Evolutionary conservation across 2,888 invertebrate species (phyloP).

Genomic region (Eupsilia transversa): DNA sequence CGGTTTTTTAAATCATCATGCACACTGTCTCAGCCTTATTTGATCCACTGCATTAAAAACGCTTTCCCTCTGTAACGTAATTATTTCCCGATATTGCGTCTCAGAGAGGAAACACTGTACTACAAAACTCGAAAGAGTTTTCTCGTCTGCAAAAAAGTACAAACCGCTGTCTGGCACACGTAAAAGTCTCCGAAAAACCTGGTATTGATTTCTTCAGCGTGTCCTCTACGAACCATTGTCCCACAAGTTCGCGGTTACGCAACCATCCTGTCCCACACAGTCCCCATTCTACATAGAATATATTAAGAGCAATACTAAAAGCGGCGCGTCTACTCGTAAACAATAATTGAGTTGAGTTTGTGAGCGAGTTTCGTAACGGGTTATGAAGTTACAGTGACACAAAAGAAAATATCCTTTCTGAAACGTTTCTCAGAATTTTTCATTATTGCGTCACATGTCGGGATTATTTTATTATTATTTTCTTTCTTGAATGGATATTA

Average conservation of each 20-base stretch:
- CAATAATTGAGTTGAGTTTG: constrained; percentile 66
- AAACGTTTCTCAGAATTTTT: constrained; percentile 15
- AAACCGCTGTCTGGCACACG: neutral
- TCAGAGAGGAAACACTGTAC: neutral
- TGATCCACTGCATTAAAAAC: neutral
- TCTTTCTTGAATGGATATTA: neutral
- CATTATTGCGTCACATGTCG: neutral
- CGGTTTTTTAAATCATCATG: no score
- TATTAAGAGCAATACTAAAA: constrained; percentile 72
- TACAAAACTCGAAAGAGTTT: neutral
- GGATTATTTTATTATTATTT: neutral
- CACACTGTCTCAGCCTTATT: neutral
- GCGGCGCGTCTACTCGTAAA: constrained; percentile 64
- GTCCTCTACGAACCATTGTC: constrained; percentile 66
- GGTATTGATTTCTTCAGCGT: constrained; percentile 61
- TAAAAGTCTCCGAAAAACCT: constrained; percentile 40
- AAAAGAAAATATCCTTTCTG: constrained; percentile 24
- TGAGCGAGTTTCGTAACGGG: constrained; percentile 45
- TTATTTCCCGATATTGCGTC: neutral
- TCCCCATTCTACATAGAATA: constrained; percentile 61
- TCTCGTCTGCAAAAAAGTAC: neutral
- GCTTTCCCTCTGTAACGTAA: neutral
- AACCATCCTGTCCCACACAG: constrained; percentile 60
- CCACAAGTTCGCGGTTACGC: constrained; percentile 64
- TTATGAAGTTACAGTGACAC: constrained; percentile 46